Evolutionary conservation across 2,797 vertebrate species (phyloP).

Genomic region (Epinephelus malabaricus): DNA sequence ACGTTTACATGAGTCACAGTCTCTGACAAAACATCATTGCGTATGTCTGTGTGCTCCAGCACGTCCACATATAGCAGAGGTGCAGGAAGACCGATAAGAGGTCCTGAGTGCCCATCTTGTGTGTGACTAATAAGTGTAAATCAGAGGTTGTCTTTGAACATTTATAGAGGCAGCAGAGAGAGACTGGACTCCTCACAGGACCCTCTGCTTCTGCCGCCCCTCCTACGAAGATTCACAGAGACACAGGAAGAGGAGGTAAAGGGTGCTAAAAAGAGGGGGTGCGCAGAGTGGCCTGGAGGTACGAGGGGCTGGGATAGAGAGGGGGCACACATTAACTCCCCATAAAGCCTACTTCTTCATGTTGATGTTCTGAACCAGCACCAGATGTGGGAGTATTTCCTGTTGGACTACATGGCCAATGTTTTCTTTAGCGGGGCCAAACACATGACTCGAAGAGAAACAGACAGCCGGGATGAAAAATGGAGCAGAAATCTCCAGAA

Average conservation of each 20-base stretch:
- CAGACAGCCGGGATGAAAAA: slow-evolving; percentile 58
- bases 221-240: slow-evolving; percentile 49
- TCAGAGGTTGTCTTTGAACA: slow-evolving; percentile 52
- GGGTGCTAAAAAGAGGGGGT: slow-evolving; percentile 20
- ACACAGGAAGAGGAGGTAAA: slow-evolving; percentile 54
- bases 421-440: slow-evolving; percentile 84
- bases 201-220: neutral
- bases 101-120: slow-evolving; percentile 25
- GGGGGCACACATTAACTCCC: slow-evolving; percentile 77
- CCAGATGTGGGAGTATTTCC: slow-evolving; percentile 89
- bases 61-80: slow-evolving; percentile 29
- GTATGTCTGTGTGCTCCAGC: neutral
- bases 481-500: slow-evolving; percentile 42
- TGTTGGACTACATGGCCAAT: slow-evolving; percentile 79
- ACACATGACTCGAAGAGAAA: slow-evolving; percentile 74
- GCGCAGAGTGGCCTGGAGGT: slow-evolving; percentile 57
- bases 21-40: slow-evolving; percentile 18
- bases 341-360: slow-evolving; percentile 82
- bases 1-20: slow-evolving; percentile 37
- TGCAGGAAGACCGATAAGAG: slow-evolving; percentile 46
- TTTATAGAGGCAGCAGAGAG: slow-evolving; percentile 54
- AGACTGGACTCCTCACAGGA: slow-evolving; percentile 20
- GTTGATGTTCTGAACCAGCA: slow-evolving; percentile 85
- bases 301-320: slow-evolving; percentile 52
- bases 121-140: slow-evolving; percentile 67